Evolutionary conservation across 2,888 invertebrate genomes (phyloP).

Genomic region (Ischnura elegans): DNA sequence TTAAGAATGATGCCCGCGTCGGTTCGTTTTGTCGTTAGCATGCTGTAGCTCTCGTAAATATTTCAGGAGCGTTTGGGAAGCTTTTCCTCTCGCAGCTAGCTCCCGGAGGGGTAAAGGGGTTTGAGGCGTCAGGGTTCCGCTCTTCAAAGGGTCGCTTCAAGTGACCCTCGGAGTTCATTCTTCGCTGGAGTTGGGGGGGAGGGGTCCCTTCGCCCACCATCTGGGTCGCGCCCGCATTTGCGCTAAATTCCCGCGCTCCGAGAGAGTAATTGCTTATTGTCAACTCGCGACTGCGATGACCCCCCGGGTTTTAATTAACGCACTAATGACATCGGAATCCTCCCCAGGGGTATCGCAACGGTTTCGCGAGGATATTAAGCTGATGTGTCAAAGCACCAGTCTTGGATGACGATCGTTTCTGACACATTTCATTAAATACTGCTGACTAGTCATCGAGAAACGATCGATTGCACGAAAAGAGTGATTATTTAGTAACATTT

Average conservation of each 20-base stretch:
- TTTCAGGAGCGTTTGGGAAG: not conserved
- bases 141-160: not conserved
- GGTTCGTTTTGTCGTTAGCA: not conserved
- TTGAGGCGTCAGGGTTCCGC: not conserved
- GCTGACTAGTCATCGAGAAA: too few relatives aligned
- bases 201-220: not conserved
- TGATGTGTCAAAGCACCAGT: too few relatives aligned
- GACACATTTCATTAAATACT: too few relatives aligned
- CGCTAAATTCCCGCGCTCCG: not conserved
- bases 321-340: not conserved
- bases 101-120: too few relatives aligned
- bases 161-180: conserved; percentile 31
- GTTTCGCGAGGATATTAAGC: too few relatives aligned
- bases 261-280: not conserved
- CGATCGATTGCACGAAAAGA: too few relatives aligned
- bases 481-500: too few relatives aligned
- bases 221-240: not conserved
- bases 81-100: not conserved
- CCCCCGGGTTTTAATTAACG: not conserved
- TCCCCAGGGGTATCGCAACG: not conserved
- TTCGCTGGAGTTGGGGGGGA: not conserved
- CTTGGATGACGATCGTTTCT: too few relatives aligned
- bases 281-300: not conserved
- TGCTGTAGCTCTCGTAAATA: not conserved
- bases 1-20: not conserved